A percentile compares a stretch with the other conserved stretches of the same genome.
Evolutionary conservation across 2,797 vertebrate genomes (phyloP).

Genomic region (Propithecus perrieri): DNA sequence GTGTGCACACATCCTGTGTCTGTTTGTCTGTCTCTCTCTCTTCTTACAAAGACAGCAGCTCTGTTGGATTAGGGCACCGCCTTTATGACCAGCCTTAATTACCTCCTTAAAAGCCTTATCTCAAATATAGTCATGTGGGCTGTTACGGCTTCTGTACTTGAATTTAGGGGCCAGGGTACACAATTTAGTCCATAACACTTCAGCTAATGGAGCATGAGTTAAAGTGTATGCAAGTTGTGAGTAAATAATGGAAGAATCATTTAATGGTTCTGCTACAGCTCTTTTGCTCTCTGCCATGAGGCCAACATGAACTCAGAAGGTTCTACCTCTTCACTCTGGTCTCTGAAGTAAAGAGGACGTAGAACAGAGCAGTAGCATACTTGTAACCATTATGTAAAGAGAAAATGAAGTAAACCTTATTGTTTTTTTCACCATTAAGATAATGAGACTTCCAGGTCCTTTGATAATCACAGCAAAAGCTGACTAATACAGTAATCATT

Average conservation of each 20-base stretch:
- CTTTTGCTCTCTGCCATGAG: not conserved
- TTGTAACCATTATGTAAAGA: not conserved
- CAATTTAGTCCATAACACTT: not conserved
- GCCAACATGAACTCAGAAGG: fast-evolving
- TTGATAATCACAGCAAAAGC: not conserved
- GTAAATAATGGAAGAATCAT: not conserved
- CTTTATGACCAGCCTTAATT: not conserved
- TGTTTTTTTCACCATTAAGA: not conserved
- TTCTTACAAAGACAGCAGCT: not conserved
- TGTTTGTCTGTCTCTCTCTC: not conserved
- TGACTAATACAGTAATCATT: not conserved
- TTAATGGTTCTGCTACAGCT: not conserved
- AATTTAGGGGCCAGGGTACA: not conserved
- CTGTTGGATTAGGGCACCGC: not conserved
- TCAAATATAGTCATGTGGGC: not conserved
- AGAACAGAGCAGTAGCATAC: not conserved
- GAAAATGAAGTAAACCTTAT: not conserved
- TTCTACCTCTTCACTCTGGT: fast-evolving
- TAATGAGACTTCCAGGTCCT: not conserved
- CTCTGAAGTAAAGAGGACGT: not conserved
- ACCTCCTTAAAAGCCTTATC: not conserved
- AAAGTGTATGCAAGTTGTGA: not conserved
- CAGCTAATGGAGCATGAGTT: not conserved
- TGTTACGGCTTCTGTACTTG: not conserved
- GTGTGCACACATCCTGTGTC: not conserved